phyloP scores from a whole-genome alignment of 2,113 vertebrate genomes.

The Collichthys lucidus region DNA sequence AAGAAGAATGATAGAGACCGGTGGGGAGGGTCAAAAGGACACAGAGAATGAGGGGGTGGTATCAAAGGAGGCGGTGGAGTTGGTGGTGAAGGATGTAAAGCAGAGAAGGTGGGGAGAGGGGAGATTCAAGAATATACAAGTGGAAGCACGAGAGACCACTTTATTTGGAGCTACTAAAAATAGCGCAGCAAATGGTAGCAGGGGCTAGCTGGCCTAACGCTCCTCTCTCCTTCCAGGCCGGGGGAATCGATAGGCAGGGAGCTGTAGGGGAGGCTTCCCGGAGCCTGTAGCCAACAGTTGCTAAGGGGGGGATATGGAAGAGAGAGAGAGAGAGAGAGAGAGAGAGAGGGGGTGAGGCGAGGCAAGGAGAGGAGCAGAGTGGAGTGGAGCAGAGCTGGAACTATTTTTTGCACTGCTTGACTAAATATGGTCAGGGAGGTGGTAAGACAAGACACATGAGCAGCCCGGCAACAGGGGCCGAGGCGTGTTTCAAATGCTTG shows the following conservation, averaged over 20 bases:
- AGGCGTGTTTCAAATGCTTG: conserved; percentile 94
- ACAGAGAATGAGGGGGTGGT: conserved; percentile 54
- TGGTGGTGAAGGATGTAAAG: conserved; percentile 75
- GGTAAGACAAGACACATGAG: conserved; percentile 90
- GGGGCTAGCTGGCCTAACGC: conserved; percentile 71
- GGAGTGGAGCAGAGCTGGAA: conserved; percentile 80
- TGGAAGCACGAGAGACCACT: conserved; percentile 86
- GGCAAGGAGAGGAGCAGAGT: conserved; percentile 58
- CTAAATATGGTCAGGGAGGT: conserved; percentile 99
- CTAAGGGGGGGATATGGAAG: conserved; percentile 75
- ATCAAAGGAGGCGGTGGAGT: conserved; percentile 62
- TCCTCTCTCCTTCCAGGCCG: conserved; percentile 79
- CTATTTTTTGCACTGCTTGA: conserved; percentile 99
- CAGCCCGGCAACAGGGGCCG: conserved; percentile 89
- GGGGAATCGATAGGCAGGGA: conserved; percentile 94
- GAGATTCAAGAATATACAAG: conserved; percentile 76
- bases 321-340: conserved; percentile 79
- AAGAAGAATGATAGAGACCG: conserved; percentile 62
- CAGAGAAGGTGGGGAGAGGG: conserved; percentile 39
- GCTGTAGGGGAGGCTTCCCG: conserved; percentile 88
- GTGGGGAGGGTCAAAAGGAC: conserved; percentile 70
- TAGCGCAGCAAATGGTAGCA: conserved; percentile 89
- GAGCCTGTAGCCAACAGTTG: conserved; percentile 89
- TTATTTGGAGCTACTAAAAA: conserved; percentile 96
- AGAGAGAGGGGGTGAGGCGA: conserved; percentile 58